Evolutionary conservation across 2,797 vertebrate species (phyloP).

Genomic region (Phrynocephalus guinanensis): DNA sequence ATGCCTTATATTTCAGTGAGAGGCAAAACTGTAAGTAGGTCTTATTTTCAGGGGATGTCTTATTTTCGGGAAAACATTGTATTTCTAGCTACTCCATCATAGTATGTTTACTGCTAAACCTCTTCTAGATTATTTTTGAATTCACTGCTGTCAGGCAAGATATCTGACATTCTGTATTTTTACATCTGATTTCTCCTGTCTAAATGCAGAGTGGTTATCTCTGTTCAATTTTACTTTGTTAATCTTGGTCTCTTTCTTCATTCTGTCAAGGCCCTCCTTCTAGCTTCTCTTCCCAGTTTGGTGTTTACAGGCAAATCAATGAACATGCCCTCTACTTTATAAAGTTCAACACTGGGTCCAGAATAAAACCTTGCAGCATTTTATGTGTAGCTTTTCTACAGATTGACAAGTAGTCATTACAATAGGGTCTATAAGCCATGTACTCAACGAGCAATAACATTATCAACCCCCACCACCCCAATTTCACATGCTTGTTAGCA

Average conservation of each 20-base stretch:
- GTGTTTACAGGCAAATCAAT: not conserved
- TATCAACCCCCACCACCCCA: not conserved
- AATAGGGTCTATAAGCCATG: not conserved
- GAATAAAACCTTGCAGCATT: not conserved
- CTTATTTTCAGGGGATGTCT: too few relatives aligned
- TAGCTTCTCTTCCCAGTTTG: not conserved
- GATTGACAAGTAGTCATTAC: not conserved
- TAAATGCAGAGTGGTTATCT: not conserved
- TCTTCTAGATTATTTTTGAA: not conserved
- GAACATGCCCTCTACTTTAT: not conserved
- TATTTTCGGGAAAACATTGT: too few relatives aligned
- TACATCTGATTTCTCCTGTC: not conserved
- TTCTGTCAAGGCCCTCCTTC: not conserved
- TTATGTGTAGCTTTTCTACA: not conserved
- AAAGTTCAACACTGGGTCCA: not conserved
- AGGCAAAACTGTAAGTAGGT: too few relatives aligned
- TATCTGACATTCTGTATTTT: not conserved
- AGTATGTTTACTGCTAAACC: not conserved
- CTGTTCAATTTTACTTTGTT: not conserved
- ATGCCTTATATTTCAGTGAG: too few relatives aligned
- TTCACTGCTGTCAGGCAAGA: not conserved
- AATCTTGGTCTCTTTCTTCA: not conserved
- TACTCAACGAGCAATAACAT: not conserved
- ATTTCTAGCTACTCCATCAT: not conserved
- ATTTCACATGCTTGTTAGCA: not conserved